Base-by-base conservation (phyloP, 2,888 invertebrate genomes). In the Phrixothrix hirtus region DNA sequence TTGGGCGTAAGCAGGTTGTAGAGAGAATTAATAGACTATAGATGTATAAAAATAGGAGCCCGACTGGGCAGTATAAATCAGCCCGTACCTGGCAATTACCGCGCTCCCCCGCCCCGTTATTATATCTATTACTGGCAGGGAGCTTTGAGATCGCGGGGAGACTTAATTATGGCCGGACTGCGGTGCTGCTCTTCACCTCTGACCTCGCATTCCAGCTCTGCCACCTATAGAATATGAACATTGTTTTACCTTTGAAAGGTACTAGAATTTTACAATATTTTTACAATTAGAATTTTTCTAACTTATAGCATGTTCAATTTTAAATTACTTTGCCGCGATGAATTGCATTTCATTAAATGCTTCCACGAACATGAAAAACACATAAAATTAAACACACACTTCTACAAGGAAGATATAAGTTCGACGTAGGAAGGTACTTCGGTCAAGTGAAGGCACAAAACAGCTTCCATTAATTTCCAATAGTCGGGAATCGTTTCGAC, bases 71-170 rank as follows among this genome's bases (percentile, higher is more conserved):
- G 71, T 73, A 74, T 74, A 74, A 74, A 74, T 74, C 73, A 73
- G 72, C 68, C 64, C 64, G 71, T 73, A 75, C 73, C 75, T 66
- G 70, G 71, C 73, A 74, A 75, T 75, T 75, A 75, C 74, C 65
- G 63, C 59, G 64, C 70, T 72, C 72, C 70, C 67, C 74, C 74
- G 73, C 75, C 73, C 74, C 73, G 72, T 75, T 74, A 75, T 75
- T 75, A 75, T 75, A 74, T 75, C 75, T 75, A 75, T 75, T 75
- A 75, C 72, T 73, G 69, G 73, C 71, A 73, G 71, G 74, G 74
- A 73, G 74, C 73, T 73, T 69, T 70, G 65, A 64, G 71, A 71
- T 72, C 69, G 70, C 72, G 67, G 70, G 68, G 72, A 70, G 69
- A 74, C 75, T 75, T 75, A 75, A 75, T 75, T 75, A 75, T 72